Base-by-base conservation (phyloP, 1,140 invertebrate genomes). In the Drosophila subobscura region DNA sequence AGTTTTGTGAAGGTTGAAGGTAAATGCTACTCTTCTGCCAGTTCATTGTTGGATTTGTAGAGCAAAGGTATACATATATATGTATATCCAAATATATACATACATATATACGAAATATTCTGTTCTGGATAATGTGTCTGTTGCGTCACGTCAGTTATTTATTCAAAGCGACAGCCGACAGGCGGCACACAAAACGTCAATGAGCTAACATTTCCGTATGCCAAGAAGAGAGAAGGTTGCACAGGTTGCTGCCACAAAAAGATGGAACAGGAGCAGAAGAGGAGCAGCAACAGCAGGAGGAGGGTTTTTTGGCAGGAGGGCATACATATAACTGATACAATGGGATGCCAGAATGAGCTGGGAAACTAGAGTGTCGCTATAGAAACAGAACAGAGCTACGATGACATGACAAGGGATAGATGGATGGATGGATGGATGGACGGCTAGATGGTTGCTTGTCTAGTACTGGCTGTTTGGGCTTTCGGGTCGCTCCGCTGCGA, bases 131-230 rank as follows among this genome's bases (percentile, higher is more conserved):
- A 86, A 86, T 86, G 83, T 86, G 83, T 88, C 84, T 78, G 83
- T 76, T 63, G 67, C 84, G 64, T 70, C 72, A 83, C 78, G 80
- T 79, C 72, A 85, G 77, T 90, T 77, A 89, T 89, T 79, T 89
- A 90, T 90, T 85, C 72, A 86, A 89, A 85, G 78, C 71, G 88
- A 90, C 88, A 90, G 71, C 59, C 41, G 59, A 55, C 71, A 56
- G 79, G 60, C 77, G 67, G 81, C 80, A 79, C 80, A 79, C 73
- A 86, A 89, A 90, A 90, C 83, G 78, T 90, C 89, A 86, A 89
- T 90, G 80, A 67, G 72, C 79, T 53, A 83, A 79, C 76, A 79
- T 79, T 83, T 83, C 59, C 64, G 71, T 79, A 79, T 79, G 67
- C 83, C 5, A 4, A 37, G 33, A 4, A 37, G 33, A 3, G 33